These are phyloP conservation scores for Zingel zingel DNA, from an alignment of 2,113 vertebrate species.

Conservation along the genomic window DNA sequence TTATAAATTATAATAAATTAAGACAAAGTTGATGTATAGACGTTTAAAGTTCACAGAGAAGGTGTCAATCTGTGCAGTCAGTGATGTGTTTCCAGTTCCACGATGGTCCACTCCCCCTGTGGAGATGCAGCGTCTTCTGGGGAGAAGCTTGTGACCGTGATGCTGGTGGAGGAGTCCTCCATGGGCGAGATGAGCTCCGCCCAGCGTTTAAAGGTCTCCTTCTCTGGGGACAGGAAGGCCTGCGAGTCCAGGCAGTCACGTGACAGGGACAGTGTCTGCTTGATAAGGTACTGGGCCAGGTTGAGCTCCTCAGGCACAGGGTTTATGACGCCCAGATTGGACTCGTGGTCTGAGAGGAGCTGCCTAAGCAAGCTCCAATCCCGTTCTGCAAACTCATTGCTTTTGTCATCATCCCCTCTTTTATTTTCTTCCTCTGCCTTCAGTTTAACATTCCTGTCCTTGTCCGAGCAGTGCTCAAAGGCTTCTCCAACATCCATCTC, in stretches of 20 bases:
- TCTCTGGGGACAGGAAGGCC: conserved; percentile 89
- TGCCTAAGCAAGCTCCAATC: conserved; percentile 96
- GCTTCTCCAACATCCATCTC: conserved; percentile 94
- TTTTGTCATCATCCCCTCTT: conserved; percentile 76
- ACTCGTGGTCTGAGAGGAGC: conserved; percentile 93
- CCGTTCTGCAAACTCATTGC: conserved; percentile 89
- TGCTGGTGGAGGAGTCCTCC: conserved; percentile 94
- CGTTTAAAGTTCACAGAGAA: conserved; percentile 26
- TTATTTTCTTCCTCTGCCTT: conserved; percentile 85
- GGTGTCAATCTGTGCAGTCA: conserved; percentile 79
- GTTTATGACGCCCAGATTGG: conserved; percentile 92
- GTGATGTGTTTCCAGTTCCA: conserved; percentile 99
- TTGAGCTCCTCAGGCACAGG: conserved; percentile 97
- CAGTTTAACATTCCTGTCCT: conserved; percentile 83
- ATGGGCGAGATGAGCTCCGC: conserved; percentile 94
- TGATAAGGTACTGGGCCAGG: conserved; percentile 98
- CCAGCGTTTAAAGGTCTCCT: conserved; percentile 91
- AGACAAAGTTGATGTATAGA: conserved; percentile 40
- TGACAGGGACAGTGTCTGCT: conserved; percentile 95
- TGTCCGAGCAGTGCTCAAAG: conserved; percentile 89
- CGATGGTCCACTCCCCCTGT: conserved; percentile 98
- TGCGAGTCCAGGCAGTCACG: conserved; percentile 91
- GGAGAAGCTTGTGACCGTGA: conserved; percentile 96
- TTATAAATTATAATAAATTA: conserved; percentile 59
- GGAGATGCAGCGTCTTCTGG: conserved; percentile 96